Evolutionary conservation across 2,113 vertebrate genomes (phyloP).

Genomic region (Centropristis striata): DNA sequence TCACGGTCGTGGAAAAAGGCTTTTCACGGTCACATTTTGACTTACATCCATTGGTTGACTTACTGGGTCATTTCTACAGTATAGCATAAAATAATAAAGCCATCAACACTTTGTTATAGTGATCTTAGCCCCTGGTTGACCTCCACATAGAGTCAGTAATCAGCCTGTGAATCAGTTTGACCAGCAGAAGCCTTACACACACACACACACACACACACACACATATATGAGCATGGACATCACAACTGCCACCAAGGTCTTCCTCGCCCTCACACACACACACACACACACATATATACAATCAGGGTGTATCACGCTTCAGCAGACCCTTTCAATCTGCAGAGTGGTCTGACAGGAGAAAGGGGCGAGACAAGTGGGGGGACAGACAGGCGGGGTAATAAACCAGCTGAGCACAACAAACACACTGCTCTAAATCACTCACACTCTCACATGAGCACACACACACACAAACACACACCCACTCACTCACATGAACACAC

Average conservation of each 20-base stretch:
- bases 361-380: conserved; percentile 35
- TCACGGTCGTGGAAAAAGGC: too few species aligned
- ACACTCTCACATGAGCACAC: conserved; percentile 1
- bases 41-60: not conserved
- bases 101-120: not conserved
- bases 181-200: not conserved
- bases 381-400: conserved; percentile 56
- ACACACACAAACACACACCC: conserved; percentile 11
- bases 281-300: conserved; percentile 6
- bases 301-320: conserved; percentile 47
- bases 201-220: not conserved
- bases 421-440: conserved; percentile 52
- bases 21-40: not conserved
- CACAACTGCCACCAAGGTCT: conserved; percentile 1
- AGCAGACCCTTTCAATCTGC: conserved; percentile 59
- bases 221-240: conserved; percentile 14
- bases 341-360: conserved; percentile 49
- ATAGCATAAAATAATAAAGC: not conserved
- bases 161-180: conserved; percentile 31
- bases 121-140: conserved; percentile 18
- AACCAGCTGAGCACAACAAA: conserved; percentile 69
- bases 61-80: not conserved
- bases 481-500: not conserved
- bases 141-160: conserved; percentile 28
- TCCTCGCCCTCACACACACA: not conserved